Evolutionary conservation across 2,113 vertebrate genomes (phyloP).

Genomic region (Crotalus horridus): DNA sequence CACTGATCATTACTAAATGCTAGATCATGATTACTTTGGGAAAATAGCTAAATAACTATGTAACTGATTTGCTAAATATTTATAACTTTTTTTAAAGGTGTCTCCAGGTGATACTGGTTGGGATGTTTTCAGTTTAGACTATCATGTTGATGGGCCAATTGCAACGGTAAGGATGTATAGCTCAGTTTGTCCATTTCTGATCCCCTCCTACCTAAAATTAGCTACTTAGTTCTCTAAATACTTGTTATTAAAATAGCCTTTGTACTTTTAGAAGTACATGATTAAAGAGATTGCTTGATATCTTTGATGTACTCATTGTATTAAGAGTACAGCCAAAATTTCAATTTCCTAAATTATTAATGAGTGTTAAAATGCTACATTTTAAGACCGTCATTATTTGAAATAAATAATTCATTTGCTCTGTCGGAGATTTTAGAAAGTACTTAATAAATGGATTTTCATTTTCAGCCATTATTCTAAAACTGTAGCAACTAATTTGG

Average conservation of each 20-base stretch:
- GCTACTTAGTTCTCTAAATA: neutral
- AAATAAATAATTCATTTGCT: conserved; percentile 59
- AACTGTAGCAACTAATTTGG: conserved; percentile 52
- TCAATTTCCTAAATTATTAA: conserved; percentile 34
- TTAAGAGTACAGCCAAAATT: conserved; percentile 42
- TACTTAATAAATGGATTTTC: conserved; percentile 54
- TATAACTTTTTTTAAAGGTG: conserved; percentile 73
- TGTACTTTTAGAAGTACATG: conserved; percentile 26
- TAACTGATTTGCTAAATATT: neutral
- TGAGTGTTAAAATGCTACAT: conserved; percentile 47
- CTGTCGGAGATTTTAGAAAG: conserved; percentile 52
- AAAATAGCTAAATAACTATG: neutral
- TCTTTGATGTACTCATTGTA: conserved; percentile 1
- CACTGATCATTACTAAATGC: neutral
- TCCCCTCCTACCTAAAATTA: neutral
- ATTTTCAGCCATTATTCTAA: conserved; percentile 51
- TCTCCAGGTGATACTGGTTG: conserved; percentile 97
- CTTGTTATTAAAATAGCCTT: conserved; percentile 11
- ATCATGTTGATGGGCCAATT: conserved; percentile 96
- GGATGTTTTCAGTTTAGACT: conserved; percentile 98
- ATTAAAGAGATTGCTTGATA: conserved; percentile 24
- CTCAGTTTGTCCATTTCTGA: neutral
- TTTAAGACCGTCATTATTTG: conserved; percentile 49
- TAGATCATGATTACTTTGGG: neutral
- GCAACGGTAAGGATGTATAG: conserved; percentile 81